Base-by-base conservation (phyloP, 2,888 invertebrate species). In the Scaptomyza reducta region DNA sequence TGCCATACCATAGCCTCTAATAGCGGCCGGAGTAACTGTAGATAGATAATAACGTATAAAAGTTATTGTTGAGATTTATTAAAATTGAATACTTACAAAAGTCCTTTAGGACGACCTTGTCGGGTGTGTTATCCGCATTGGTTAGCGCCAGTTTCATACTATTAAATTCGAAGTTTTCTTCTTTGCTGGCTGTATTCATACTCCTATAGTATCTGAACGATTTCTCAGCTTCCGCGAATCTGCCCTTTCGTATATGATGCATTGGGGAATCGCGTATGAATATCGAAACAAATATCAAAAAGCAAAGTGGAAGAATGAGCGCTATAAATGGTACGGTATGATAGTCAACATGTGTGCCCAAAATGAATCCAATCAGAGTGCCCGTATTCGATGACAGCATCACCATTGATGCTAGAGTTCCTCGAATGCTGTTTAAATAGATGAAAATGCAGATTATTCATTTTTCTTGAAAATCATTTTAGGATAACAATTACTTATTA, bases 181-280 rank as follows among this genome's bases (percentile, higher is more conserved):
- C 22, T 18, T 35, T 68, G 69, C 4, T 59, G 47, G 1, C 13
- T 45, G 6, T 79, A 11, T 72, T 57, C 11, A 88, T 77, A 13
- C 90, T 90, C 53, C 78, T 88, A 45, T 91, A 91, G 61, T 88
- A 90, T 38, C 83, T 71, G 6, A 89, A 85, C 0, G 91, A 88
- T 11, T 74, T 58, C 56, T 90, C 89, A 0, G 91, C 91, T 0
- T 75, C 81, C 3, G 65, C 22, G 7, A 69, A 65, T 6, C 79
- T 75, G 11, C 87, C 83, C 1, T 76, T 77, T 10, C 84, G 70
- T 18, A 91, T 64, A 1, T 91, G 68, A 67, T 88, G 74, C 47
- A 89, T 88, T 0, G 91, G 91, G 0, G 91, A 90, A 33, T 91
- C 91, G 0, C 88, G 90, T 3, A 90, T 80, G 41, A 81, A 79